Evolutionary conservation across 2,888 invertebrate genomes (phyloP).

Genomic region (Synergus laeviventris): DNA sequence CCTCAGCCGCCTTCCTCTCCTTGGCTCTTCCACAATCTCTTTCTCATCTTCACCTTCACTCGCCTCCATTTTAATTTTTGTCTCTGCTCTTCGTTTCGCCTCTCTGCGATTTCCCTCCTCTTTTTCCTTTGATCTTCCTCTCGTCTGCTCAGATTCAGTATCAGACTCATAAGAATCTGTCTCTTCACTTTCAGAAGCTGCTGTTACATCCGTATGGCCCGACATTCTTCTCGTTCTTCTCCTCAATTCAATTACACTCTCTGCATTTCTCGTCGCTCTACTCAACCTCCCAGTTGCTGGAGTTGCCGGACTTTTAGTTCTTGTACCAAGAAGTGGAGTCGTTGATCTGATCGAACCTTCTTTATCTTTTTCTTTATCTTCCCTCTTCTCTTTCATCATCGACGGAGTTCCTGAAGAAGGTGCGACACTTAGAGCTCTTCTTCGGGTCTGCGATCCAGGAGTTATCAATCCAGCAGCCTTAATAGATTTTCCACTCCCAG

Average conservation of each 20-base stretch:
- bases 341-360: constrained; percentile 79
- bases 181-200: constrained; percentile 80
- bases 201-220: constrained; percentile 80
- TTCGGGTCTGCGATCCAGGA: constrained; percentile 75
- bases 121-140: constrained; percentile 56
- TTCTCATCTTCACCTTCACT: constrained; percentile 70
- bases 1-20: constrained; percentile 73
- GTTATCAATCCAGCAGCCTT: constrained; percentile 68
- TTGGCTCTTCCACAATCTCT: constrained; percentile 62
- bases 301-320: constrained; percentile 82
- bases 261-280: constrained; percentile 71
- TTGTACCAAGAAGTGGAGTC: constrained; percentile 81
- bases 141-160: constrained; percentile 68
- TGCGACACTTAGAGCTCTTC: constrained; percentile 73
- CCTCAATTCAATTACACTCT: constrained; percentile 63
- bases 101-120: constrained; percentile 71
- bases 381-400: constrained; percentile 60
- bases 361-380: constrained; percentile 61
- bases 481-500: constrained; percentile 58
- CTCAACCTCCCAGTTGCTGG: constrained; percentile 77
- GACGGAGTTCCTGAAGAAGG: constrained; percentile 70
- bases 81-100: constrained; percentile 74
- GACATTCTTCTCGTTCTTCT: constrained; percentile 78
- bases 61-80: constrained; percentile 75
- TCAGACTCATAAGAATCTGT: constrained; percentile 78